Evolutionary conservation across 1,140 invertebrate species (phyloP).

Genomic region (Helicoverpa zea): DNA sequence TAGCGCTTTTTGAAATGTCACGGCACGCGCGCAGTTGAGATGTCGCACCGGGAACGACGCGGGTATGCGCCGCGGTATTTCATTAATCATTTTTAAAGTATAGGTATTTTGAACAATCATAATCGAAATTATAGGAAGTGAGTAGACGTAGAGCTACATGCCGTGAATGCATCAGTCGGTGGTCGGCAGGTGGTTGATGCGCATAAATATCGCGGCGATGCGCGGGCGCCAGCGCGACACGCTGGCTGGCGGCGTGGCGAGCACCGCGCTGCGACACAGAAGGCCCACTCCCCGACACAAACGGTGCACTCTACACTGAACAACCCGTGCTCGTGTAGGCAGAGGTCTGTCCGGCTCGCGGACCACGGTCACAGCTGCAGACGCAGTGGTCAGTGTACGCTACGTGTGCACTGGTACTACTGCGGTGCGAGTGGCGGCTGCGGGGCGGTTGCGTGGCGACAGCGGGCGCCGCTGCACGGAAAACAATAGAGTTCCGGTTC

Average conservation of each 20-base stretch:
- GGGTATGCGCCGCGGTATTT: not conserved
- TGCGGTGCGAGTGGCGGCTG: not conserved
- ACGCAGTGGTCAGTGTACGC: too few species aligned
- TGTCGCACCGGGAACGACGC: not conserved
- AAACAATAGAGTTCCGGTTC: conserved; percentile 70
- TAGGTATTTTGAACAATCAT: not conserved
- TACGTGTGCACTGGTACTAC: too few species aligned
- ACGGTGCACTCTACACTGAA: too few species aligned
- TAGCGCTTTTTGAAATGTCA: conserved; percentile 16
- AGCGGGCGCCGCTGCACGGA: conserved; percentile 52
- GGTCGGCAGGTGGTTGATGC: conserved; percentile 23
- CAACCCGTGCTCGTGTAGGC: too few species aligned
- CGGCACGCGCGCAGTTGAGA: not conserved
- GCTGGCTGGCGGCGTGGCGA: not conserved
- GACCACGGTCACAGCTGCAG: too few species aligned
- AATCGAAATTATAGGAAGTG: conserved; percentile 26
- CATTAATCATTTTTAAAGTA: not conserved
- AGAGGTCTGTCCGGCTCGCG: too few species aligned
- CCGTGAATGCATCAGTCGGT: not conserved
- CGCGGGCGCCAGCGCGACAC: conserved; percentile 9
- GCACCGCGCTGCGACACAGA: not conserved
- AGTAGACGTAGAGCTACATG: too few species aligned
- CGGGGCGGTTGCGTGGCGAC: not conserved
- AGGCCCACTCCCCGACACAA: not conserved
- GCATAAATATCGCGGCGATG: conserved; percentile 26